These are phyloP conservation scores for Micrastur ruficollis DNA, from an alignment of 2,797 vertebrate species.

Conservation along the genomic window DNA sequence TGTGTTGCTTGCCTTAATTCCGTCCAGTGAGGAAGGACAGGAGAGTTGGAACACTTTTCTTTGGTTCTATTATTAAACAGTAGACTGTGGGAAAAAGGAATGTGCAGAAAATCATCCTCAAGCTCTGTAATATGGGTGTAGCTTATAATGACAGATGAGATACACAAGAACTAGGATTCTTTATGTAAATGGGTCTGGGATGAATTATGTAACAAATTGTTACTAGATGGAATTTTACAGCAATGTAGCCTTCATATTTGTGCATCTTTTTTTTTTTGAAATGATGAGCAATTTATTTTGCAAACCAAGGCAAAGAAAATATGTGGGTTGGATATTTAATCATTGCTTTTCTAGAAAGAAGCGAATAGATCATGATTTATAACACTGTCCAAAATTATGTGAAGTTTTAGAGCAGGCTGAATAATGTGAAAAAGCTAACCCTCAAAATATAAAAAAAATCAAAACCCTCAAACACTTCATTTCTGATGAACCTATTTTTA, in stretches of 20 bases:
- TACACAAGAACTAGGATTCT: background rate
- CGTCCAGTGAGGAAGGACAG: background rate
- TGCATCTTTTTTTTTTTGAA: background rate
- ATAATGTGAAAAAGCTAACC: background rate
- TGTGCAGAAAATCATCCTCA: background rate
- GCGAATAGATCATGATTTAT: background rate
- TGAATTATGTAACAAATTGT: constrained; percentile 1
- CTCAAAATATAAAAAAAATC: background rate
- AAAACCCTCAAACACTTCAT: background rate
- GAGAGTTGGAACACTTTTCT: background rate
- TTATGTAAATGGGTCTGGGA: constrained; percentile 7
- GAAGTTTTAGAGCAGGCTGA: background rate
- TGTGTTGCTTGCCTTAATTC: constrained; percentile 11
- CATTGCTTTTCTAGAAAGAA: background rate
- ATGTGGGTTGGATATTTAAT: background rate
- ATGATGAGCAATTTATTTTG: background rate
- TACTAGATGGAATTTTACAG: background rate
- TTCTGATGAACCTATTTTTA: background rate
- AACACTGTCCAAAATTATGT: background rate
- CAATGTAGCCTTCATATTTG: background rate
- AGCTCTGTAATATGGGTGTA: background rate
- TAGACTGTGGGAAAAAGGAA: background rate
- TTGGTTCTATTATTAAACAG: constrained; percentile 2
- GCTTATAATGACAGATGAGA: constrained; percentile 39
- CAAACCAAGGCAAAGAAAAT: background rate